Evolutionary conservation across 1,140 invertebrate species (phyloP).

Genomic region (Heliothis subflexa): DNA sequence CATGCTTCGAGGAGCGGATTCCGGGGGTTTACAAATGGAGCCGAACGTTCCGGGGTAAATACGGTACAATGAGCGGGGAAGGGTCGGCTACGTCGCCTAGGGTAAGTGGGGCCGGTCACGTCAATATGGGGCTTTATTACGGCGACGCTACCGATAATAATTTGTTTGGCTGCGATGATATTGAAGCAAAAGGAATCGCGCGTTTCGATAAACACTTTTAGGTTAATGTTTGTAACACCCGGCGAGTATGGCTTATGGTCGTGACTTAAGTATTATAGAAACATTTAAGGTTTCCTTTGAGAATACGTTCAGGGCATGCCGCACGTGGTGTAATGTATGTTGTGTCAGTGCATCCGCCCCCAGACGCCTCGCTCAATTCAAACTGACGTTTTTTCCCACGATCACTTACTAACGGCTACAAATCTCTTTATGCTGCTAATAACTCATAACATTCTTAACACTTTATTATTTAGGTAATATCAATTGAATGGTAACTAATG

Average conservation of each 20-base stretch:
- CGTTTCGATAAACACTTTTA: constrained; percentile 1
- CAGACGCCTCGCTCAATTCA: constrained; percentile 63
- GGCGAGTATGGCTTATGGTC: not conserved
- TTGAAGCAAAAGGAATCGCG: constrained; percentile 51
- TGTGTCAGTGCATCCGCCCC: constrained; percentile 73
- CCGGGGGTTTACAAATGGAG: constrained; percentile 82
- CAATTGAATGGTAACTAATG: constrained; percentile 45
- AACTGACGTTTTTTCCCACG: constrained; percentile 77
- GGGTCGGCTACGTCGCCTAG: constrained; percentile 74
- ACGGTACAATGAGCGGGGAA: constrained; percentile 80
- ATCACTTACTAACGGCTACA: constrained; percentile 67
- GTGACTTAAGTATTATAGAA: constrained; percentile 25
- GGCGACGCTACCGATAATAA: constrained; percentile 76
- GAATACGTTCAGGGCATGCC: constrained; percentile 61
- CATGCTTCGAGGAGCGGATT: constrained; percentile 84
- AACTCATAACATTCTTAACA: constrained; percentile 42
- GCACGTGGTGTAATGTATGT: constrained; percentile 67
- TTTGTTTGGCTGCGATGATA: constrained; percentile 70
- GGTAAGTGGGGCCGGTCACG: constrained; percentile 81
- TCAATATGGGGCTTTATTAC: constrained; percentile 82
- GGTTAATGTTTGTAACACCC: not conserved
- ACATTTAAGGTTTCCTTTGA: constrained; percentile 42
- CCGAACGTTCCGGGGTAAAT: constrained; percentile 82
- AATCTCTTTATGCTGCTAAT: constrained; percentile 61
- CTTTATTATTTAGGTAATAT: constrained; percentile 13